Conservation (phyloP, 2,888 invertebrate species). For the Fissipunctia ypsillon region DNA sequence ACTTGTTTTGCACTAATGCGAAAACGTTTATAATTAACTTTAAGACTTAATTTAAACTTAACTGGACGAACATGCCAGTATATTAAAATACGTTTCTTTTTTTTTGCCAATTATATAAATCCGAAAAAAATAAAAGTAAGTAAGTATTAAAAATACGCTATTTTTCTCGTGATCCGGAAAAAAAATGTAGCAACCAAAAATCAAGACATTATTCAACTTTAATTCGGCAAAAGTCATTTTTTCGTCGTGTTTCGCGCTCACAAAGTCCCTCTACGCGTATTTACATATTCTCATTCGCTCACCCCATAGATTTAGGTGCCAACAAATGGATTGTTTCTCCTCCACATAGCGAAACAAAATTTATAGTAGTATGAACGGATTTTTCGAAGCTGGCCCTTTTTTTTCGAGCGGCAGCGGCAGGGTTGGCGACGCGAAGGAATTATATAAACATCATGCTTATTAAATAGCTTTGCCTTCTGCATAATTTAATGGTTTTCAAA, state of each 20-base stretch:
- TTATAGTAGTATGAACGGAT: slow-evolving; percentile 82
- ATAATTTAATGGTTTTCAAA: neutral
- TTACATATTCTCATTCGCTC: slow-evolving; percentile 82
- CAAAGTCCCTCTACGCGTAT: slow-evolving; percentile 72
- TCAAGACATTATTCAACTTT: slow-evolving; percentile 72
- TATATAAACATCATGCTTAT: neutral
- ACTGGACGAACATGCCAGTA: neutral
- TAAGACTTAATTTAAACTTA: neutral
- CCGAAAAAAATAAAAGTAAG: too few species aligned
- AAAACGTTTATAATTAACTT: neutral
- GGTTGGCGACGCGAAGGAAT: slow-evolving; percentile 50
- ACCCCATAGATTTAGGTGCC: slow-evolving; percentile 84
- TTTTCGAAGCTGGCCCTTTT: slow-evolving; percentile 71
- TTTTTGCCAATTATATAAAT: neutral
- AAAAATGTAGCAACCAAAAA: slow-evolving; percentile 53
- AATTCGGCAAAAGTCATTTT: slow-evolving; percentile 61
- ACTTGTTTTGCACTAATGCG: neutral
- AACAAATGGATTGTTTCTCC: slow-evolving; percentile 88
- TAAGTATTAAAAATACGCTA: neutral
- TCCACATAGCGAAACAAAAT: slow-evolving; percentile 79
- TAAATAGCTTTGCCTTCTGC: too few species aligned
- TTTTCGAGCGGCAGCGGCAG: slow-evolving; percentile 46
- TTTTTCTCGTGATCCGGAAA: neutral
- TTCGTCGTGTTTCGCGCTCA: slow-evolving; percentile 56
- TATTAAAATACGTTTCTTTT: neutral